phyloP scores from a whole-genome alignment of 2,113 vertebrate genomes.

The Mungos mungo region DNA sequence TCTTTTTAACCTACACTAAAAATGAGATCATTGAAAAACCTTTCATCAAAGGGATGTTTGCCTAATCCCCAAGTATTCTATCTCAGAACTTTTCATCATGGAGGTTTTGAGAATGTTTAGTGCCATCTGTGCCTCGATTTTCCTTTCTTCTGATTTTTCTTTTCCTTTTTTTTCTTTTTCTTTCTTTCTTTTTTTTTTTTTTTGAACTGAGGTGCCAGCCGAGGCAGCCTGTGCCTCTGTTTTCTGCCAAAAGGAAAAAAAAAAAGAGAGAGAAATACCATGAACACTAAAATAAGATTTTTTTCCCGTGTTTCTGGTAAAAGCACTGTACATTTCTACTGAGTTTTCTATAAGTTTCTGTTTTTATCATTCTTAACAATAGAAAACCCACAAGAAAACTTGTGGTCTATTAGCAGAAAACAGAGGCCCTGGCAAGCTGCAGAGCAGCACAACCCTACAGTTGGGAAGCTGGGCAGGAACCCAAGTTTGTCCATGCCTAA shows the following conservation, averaged over 20 bases:
- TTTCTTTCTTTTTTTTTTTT: neutral
- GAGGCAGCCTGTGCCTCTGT: constrained; percentile 73
- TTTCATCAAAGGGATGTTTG: constrained; percentile 47
- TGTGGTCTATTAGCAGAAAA: constrained; percentile 79
- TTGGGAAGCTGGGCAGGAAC: constrained; percentile 72
- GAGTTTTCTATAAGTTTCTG: constrained; percentile 54
- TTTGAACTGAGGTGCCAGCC: constrained; percentile 74
- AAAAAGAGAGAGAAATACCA: constrained; percentile 62
- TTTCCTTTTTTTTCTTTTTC: neutral
- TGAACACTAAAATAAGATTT: constrained; percentile 70
- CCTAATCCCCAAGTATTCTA: constrained; percentile 1
- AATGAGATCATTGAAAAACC: constrained; percentile 39
- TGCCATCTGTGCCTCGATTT: constrained; percentile 74
- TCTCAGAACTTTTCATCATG: constrained; percentile 67
- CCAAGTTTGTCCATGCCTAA: constrained; percentile 70
- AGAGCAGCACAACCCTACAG: constrained; percentile 67
- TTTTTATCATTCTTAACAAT: constrained; percentile 64
- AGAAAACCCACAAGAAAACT: constrained; percentile 49
- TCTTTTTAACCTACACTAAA: constrained; percentile 9
- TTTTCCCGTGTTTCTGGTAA: constrained; percentile 65
- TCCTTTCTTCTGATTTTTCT: constrained; percentile 74
- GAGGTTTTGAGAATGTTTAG: constrained; percentile 67
- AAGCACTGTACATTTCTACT: constrained; percentile 62
- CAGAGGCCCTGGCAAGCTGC: constrained; percentile 72
- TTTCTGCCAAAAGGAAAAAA: constrained; percentile 68